These are phyloP conservation scores for Epizoanthus stellaris DNA, from an alignment of 92 coral and sea anemone genomes.

Conservation along the genomic window DNA sequence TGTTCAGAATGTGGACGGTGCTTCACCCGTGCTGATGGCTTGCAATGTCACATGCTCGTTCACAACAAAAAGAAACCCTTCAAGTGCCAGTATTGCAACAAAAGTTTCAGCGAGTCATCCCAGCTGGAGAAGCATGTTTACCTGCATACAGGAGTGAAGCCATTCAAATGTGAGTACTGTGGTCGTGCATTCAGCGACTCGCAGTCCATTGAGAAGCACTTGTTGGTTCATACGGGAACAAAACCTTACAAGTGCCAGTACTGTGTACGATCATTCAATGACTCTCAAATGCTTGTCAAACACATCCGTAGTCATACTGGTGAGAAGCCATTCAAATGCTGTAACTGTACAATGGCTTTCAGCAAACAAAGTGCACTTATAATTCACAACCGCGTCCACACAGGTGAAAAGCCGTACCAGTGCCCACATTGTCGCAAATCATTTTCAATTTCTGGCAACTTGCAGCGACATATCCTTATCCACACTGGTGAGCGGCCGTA, in stretches of 20 bases:
- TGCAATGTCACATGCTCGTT: constrained; percentile 93
- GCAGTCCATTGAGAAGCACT: constrained; percentile 89
- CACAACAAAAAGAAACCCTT: constrained; percentile 86
- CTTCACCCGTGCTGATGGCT: constrained; percentile 96
- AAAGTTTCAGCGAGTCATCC: constrained; percentile 85
- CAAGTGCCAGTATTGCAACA: constrained; percentile 83
- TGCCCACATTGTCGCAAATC: constrained; percentile 90
- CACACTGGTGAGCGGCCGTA: constrained; percentile 98
- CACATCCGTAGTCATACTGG: constrained; percentile 98
- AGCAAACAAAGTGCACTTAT: constrained; percentile 93
- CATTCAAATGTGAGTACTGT: constrained; percentile 95
- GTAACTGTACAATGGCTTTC: constrained; percentile 94
- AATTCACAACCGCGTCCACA: constrained; percentile 95
- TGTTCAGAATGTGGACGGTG: constrained; percentile 87
- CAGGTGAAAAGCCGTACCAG: constrained; percentile 93
- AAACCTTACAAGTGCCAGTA: constrained; percentile 91
- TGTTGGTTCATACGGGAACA: constrained; percentile 81
- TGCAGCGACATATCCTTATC: constrained; percentile 90
- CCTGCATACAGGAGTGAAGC: constrained; percentile 91
- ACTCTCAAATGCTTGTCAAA: constrained; percentile 88
- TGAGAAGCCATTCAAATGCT: constrained; percentile 95
- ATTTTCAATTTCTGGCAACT: constrained; percentile 93
- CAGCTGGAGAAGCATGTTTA: constrained; percentile 85
- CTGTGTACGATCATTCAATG: constrained; percentile 89
- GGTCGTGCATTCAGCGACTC: constrained; percentile 90